Evolutionary conservation across 2,797 vertebrate genomes (phyloP), one percentile per base, ranked within the genome.

Genomic region (Atherinosoma microstoma): DNA sequence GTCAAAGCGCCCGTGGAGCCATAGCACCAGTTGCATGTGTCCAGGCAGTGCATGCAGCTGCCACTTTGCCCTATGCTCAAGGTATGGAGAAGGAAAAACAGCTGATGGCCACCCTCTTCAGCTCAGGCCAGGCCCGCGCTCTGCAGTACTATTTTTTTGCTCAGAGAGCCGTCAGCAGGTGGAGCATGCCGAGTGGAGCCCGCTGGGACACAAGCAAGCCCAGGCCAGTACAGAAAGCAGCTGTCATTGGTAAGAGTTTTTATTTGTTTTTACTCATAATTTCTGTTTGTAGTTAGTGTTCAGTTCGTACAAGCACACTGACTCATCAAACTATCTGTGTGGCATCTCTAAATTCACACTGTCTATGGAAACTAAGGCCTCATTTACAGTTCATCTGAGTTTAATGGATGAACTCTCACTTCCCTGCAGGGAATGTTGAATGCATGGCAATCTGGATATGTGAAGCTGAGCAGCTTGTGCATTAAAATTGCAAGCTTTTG

Each of bases 71-170:
- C 10, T 98, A 95, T 2, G 22, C 70, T 4, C 83, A 87, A 45
- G 97, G 97, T 0, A 89, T 96, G 71, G 70, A 82, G 84, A 89
- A 88, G 59, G 98, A 98, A 78, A 32, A 0, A 18, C 93, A 96
- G 66, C 92, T 98, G 54, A 95, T 97, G 79, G 24, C 1, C 0
- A 65, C 92, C 15, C 95, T 99, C 30, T 85, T 88, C 64, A 63
- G 2, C 4, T 97, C 97, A 0, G 95, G 92, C 8, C 97, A 99
- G 91, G 95, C 96, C 1, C 94, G 1, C 0, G 96, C 97, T 29
- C 85, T 96, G 87, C 97, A 96, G 83, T 96, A 98, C 64, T 93
- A 82, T 5, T 99, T 99, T 93, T 96, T 99, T 0, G 93, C 96
- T 0, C 95, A 99, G 91, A 96, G 94, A 82, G 85, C 69, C 0